Evolutionary conservation across 1,140 invertebrate genomes (phyloP), one percentile per base, ranked within the genome.

Genomic region (Gonioctena quinquepunctata): DNA sequence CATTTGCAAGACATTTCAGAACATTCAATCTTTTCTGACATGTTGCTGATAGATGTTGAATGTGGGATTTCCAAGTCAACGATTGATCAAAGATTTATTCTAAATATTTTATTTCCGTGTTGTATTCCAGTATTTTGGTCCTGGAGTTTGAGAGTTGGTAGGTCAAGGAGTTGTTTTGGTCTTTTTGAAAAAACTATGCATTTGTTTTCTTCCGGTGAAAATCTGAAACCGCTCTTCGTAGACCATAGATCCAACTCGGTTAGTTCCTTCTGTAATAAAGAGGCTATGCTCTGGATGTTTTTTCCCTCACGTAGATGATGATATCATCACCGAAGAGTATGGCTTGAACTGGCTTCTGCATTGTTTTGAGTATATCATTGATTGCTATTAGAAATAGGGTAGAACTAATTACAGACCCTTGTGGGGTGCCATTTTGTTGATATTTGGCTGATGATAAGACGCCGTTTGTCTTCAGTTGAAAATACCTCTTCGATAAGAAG

Each of bases 291-390:
- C 11, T 54, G 11, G 7, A 54, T 16, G 18, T 16, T 54, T 22
- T 22, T 54, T 13, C 50, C 16, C 50, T 54, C 18, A n/a, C 16
- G 5, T 48, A 19, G 4, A 56, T 49, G 11, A 64, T 13, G 11
- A 72, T 19, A 26, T 72, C 59, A 49, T 72, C 66, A 22, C 25
- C 66, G 63, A 54, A 65, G 13, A 72, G 27, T 5, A 28, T 61
- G 2, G 26, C 19, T 25, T 66, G 21, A 23, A 71, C 13, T 6
- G 21, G 49, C 19, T 18, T 11, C 2, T 62, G 16, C 2, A 72
- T 25, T n/a, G 11, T 16, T 11, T 62, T 28, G 6, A 49, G 18
- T 18, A 54, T 54, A 13, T 54, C 50, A 16, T 54, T 54, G 11
- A 54, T 54, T 7, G 16, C 21, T 8, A 54, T 54, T 6, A 54